Base-by-base conservation (phyloP, 37 sponge, comb jelly and placozoan species). In the Oscarella lobularis region DNA sequence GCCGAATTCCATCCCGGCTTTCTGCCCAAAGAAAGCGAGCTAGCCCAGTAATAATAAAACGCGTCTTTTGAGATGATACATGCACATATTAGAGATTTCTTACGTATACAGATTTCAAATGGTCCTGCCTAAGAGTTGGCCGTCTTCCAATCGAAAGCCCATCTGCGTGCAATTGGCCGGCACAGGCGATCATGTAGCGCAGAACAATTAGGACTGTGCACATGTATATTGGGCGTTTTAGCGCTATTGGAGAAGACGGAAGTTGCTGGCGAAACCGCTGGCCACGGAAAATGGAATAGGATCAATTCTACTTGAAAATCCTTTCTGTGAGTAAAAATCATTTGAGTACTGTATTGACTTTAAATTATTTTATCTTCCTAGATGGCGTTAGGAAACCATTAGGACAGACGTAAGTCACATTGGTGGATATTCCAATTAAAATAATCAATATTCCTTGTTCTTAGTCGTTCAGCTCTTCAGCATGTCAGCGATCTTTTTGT, bases 161-260 rank as follows among this genome's bases (percentile, higher is more conserved):
- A 39, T 87, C 0, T 87, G 78, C 70, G 82, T 91, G n/a, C 92
- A 91, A 39, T 73, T 91, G 3, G 92, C 92, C 34, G 92, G 92
- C 3, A 91, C 92, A 41, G 92, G 92, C 39, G 92, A 91, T 74
- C 92, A 91, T 87, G 92, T 91, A n/a, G n/a, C n/a, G n/a, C n/a
- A n/a, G n/a, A n/a, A n/a, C n/a, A n/a, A n/a, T n/a, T n/a, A n/a
- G n/a, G n/a, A n/a, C n/a, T n/a, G n/a, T n/a, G n/a, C n/a, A n/a
- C n/a, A n/a, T n/a, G n/a, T 48, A 73, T 74, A 1, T 74, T 73
- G 35, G 41, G 14, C 38, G 31, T 66, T 3, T 1, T 39, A 89
- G 90, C 77, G 69, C 38, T 94, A 85, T 67, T 90, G 90, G 88
- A 67, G 95, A 1, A 55, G 95, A 55, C 75, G 88, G 6, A 2